Evolutionary conservation across 2,888 invertebrate genomes (phyloP).

Genomic region (Meghimatium bilineatum): DNA sequence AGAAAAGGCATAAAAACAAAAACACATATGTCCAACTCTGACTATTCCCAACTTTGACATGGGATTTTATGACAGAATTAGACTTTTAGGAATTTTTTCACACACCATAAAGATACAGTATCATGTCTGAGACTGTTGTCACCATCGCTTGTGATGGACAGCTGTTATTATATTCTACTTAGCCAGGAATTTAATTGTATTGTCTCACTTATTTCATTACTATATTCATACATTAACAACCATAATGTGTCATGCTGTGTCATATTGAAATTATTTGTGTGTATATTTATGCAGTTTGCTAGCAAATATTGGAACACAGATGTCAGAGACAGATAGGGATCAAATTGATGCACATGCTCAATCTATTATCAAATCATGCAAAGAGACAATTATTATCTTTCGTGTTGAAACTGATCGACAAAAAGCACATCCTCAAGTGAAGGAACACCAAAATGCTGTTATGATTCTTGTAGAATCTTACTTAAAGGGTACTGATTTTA

Average conservation of each 20-base stretch:
- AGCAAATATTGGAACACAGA: constrained; percentile 81
- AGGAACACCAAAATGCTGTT: constrained; percentile 87
- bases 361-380: constrained; percentile 88
- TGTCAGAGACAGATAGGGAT: constrained; percentile 91
- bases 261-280: neutral
- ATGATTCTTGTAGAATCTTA: constrained; percentile 87
- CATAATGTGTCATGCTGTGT: neutral
- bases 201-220: neutral
- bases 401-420: constrained; percentile 81
- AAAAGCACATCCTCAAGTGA: constrained; percentile 80
- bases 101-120: too few relatives aligned
- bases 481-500: constrained; percentile 81
- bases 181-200: too few relatives aligned
- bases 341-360: constrained; percentile 91
- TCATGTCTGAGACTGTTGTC: too few relatives aligned
- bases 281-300: constrained; percentile 64
- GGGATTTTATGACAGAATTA: too few relatives aligned
- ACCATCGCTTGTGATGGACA: too few relatives aligned
- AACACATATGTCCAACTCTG: too few relatives aligned
- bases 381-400: constrained; percentile 86
- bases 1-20: too few relatives aligned
- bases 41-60: too few relatives aligned
- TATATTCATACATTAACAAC: too few relatives aligned
- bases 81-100: too few relatives aligned
- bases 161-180: too few relatives aligned